These are phyloP conservation scores for Tupaia chinensis DNA, from an alignment of 2,113 vertebrate species.

Conservation along the genomic window DNA sequence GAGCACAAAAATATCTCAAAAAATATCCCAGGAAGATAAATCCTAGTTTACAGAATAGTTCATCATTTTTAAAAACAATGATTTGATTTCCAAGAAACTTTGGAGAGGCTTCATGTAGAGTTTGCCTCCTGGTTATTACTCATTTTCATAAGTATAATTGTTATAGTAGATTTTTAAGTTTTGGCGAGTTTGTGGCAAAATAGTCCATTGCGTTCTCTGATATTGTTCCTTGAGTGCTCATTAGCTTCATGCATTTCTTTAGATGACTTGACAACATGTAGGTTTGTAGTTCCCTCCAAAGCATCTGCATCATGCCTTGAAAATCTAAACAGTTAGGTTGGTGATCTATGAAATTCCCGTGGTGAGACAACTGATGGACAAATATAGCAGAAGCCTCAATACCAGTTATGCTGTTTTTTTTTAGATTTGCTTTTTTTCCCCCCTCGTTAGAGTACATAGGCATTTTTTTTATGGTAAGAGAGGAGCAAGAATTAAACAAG, in stretches of 20 bases:
- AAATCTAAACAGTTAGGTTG: neutral
- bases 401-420: neutral
- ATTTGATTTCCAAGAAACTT: neutral
- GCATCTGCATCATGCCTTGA: neutral
- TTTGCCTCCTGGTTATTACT: neutral
- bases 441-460: neutral
- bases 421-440: neutral
- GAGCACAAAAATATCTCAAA: too few relatives aligned
- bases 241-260: neutral
- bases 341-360: neutral
- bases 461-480: neutral
- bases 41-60: neutral
- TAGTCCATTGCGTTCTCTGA: neutral
- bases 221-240: neutral
- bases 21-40: neutral
- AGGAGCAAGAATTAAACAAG: neutral
- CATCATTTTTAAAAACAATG: neutral
- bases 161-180: neutral
- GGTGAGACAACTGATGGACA: conserved; percentile 8
- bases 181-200: neutral
- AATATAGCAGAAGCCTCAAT: neutral
- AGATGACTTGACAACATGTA: neutral
- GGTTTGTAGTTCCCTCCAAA: conserved; percentile 43
- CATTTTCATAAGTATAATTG: neutral
- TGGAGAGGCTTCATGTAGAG: neutral